Evolutionary conservation across 2,113 vertebrate species (phyloP), one percentile per base, ranked within the genome.

Genomic region (Chloropsis hardwickii): DNA sequence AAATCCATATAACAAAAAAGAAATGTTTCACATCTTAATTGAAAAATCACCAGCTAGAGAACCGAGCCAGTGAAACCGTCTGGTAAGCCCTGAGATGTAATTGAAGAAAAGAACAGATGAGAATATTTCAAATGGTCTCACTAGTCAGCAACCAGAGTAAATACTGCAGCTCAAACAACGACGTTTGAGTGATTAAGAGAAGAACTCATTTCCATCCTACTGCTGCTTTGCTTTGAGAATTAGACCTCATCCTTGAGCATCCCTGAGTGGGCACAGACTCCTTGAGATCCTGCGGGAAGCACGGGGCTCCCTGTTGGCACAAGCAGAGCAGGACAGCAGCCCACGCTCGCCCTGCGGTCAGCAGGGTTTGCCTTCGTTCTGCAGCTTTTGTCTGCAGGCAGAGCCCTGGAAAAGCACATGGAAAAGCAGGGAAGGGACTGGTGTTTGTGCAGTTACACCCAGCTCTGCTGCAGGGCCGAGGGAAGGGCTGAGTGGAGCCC

Each of bases 1-100:
- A 95, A 94, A 95, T 91, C 81, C 87, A 92, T 87, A 80, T 90
- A 95, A 96, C 72, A 94, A 91, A 96, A 93, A 95, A 94, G 45
- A 37, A 92, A 76, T 51, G 50, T 83, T 81, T 92, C 73, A 81
- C 73, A 61, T 95, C 94, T 97, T 96, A 95, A 95, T 94, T 94
- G 90, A 95, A 96, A 97, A 93, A 94, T 83, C 12, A 12, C 84
- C 84, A 95, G 79, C 80, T 91, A 79, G 85, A 96, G 77, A 95
- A 96, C 67, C 20, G 72, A 93, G 92, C 80, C 69, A 79, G 53
- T 19, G 80, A 95, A 94, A 82, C 47, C 19, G 54, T 47, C 76
- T 88, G 60, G 73, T 69, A 88, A 90, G 72, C 64, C 72, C 23
- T 24, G 70, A 93, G 81, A 95, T 83, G 78, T 90, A 93, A 97